Conservation (phyloP, 2,888 invertebrate species). For the Papilio protenor region DNA sequence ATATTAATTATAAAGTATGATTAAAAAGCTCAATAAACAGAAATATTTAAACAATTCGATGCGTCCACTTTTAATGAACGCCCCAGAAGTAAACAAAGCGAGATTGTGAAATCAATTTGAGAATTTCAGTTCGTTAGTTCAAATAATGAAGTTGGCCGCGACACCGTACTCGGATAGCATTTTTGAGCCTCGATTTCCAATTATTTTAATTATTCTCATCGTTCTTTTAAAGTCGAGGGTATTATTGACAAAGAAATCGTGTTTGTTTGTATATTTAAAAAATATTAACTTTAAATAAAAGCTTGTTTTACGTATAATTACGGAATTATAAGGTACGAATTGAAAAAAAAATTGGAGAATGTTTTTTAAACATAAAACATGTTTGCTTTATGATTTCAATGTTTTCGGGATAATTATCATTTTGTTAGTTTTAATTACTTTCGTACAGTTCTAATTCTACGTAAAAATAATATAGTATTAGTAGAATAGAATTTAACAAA, state of each 20-base stretch:
- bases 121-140: constrained; percentile 47
- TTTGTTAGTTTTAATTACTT: not conserved
- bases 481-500: not conserved
- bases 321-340: not conserved
- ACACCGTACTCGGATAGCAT: constrained; percentile 14
- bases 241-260: constrained; percentile 20
- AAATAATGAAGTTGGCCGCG: constrained; percentile 43
- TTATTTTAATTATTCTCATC: constrained; percentile 33
- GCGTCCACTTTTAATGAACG: constrained; percentile 27
- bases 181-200: constrained; percentile 35
- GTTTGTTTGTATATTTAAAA: not conserved
- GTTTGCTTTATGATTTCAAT: not conserved
- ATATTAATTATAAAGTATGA: no score
- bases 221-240: constrained; percentile 17
- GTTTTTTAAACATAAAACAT: not conserved
- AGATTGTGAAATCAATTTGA: constrained; percentile 45
- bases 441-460: not conserved
- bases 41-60: not conserved
- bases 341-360: not conserved
- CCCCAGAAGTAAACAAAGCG: constrained; percentile 29
- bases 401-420: not conserved
- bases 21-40: no score
- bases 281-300: not conserved
- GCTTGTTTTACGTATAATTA: not conserved
- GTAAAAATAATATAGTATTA: not conserved